phyloP scores from a whole-genome alignment of 2,797 vertebrate species.

The Propithecus perrieri region DNA sequence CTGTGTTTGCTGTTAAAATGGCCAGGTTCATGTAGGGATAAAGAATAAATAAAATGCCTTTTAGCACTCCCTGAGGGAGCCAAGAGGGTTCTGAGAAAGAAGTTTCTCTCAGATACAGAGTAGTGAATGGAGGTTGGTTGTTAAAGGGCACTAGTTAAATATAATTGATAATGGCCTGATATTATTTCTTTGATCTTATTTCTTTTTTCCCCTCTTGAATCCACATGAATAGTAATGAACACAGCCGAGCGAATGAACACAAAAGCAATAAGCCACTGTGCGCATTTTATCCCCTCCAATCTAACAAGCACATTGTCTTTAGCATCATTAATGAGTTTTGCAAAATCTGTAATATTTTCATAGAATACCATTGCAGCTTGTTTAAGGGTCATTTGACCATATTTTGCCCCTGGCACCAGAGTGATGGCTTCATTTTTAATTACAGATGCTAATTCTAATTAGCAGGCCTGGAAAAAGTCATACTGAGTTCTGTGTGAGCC shows the following conservation, averaged over 20 bases:
- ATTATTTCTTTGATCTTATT: conserved; percentile 72
- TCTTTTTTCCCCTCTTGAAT: conserved; percentile 68
- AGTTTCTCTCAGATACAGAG: conserved; percentile 26
- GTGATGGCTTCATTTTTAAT: conserved; percentile 62
- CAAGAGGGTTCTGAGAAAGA: conserved; percentile 23
- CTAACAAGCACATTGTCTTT: conserved; percentile 71
- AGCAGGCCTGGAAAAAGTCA: conserved; percentile 41
- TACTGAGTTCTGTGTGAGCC: conserved; percentile 18
- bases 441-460: conserved; percentile 69
- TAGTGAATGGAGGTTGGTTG: conserved; percentile 45
- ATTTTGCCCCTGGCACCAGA: conserved; percentile 49
- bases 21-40: background rate
- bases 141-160: conserved; percentile 69
- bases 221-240: conserved; percentile 74
- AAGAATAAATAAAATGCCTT: conserved; percentile 41
- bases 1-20: background rate
- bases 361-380: conserved; percentile 33
- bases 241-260: conserved; percentile 61
- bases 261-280: conserved; percentile 65
- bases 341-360: conserved; percentile 66
- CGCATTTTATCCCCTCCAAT: conserved; percentile 55
- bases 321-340: conserved; percentile 69
- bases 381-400: conserved; percentile 63
- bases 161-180: conserved; percentile 70
- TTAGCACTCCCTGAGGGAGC: background rate